These are phyloP conservation scores for Ophion ellenae DNA, from an alignment of 2,888 invertebrate species.

Conservation along the genomic window DNA sequence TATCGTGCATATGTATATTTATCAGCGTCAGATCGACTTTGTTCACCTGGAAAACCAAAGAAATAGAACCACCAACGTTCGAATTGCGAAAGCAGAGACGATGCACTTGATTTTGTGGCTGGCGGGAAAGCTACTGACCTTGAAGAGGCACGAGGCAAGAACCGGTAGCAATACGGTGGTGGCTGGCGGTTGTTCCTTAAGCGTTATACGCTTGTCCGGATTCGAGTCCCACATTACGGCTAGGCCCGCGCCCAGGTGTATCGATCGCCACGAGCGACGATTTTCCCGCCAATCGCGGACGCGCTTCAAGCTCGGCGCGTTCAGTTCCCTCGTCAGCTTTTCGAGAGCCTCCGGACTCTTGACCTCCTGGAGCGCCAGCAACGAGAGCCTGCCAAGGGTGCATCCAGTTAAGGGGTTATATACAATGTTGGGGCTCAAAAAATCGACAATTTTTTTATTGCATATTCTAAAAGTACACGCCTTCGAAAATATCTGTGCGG, in stretches of 20 bases:
- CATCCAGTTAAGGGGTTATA: background rate
- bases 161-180: constrained; percentile 69
- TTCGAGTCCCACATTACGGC: constrained; percentile 84
- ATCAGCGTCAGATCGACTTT: constrained; percentile 70
- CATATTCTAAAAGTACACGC: no score
- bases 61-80: background rate
- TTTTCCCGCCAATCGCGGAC: constrained; percentile 88
- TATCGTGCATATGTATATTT: constrained; percentile 70
- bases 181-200: constrained; percentile 70
- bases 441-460: no score
- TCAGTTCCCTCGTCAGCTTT: constrained; percentile 89
- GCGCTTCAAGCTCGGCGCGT: constrained; percentile 87
- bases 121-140: constrained; percentile 60
- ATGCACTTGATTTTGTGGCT: background rate
- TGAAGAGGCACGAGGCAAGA: constrained; percentile 70
- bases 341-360: constrained; percentile 88
- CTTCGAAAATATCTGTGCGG: no score
- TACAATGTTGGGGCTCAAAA: no score
- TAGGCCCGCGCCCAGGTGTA: constrained; percentile 77
- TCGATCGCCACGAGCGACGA: constrained; percentile 87
- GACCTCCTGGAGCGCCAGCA: constrained; percentile 91
- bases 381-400: constrained; percentile 86
- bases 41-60: constrained; percentile 66
- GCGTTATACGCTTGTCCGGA: constrained; percentile 75
- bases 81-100: background rate